These are phyloP conservation scores for Himalopsyche kuldschensis DNA, from an alignment of 2,888 invertebrate species.

Conservation along the genomic window DNA sequence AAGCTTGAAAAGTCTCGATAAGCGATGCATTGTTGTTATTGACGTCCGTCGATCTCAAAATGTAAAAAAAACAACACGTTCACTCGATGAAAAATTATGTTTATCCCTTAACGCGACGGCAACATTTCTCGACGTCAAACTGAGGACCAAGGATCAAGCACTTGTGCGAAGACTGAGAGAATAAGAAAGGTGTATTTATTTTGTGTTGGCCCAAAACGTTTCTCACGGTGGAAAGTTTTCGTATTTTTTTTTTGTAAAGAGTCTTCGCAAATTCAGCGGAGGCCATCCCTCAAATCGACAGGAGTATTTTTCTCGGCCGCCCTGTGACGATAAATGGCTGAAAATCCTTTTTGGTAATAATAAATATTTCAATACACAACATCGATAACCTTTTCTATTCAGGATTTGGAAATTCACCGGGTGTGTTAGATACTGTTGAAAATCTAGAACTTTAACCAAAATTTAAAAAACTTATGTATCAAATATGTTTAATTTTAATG, in stretches of 20 bases:
- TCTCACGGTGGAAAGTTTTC: not conserved
- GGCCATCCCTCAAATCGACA: constrained; percentile 39
- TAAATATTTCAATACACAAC: constrained; percentile 40
- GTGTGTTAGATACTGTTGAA: not conserved
- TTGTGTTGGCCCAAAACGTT: not conserved
- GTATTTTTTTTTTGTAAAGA: constrained; percentile 16
- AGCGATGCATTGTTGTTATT: not conserved
- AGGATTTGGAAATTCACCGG: constrained; percentile 16
- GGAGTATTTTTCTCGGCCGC: constrained; percentile 31
- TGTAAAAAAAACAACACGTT: not conserved
- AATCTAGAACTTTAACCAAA: too few relatives aligned
- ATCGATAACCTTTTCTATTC: constrained; percentile 38
- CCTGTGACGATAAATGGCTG: constrained; percentile 34
- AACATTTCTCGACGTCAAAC: not conserved
- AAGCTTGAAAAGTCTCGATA: not conserved
- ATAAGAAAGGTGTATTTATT: not conserved
- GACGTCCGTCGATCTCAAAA: not conserved
- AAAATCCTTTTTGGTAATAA: constrained; percentile 38
- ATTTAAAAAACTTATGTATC: too few relatives aligned
- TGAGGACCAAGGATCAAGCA: not conserved
- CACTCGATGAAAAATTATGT: not conserved
- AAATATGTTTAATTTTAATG: too few relatives aligned
- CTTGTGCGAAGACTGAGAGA: not conserved
- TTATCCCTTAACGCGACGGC: not conserved
- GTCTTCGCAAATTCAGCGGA: constrained; percentile 29